Evolutionary conservation across 1,140 invertebrate species (phyloP).

Genomic region (Steinernema feltiae): DNA sequence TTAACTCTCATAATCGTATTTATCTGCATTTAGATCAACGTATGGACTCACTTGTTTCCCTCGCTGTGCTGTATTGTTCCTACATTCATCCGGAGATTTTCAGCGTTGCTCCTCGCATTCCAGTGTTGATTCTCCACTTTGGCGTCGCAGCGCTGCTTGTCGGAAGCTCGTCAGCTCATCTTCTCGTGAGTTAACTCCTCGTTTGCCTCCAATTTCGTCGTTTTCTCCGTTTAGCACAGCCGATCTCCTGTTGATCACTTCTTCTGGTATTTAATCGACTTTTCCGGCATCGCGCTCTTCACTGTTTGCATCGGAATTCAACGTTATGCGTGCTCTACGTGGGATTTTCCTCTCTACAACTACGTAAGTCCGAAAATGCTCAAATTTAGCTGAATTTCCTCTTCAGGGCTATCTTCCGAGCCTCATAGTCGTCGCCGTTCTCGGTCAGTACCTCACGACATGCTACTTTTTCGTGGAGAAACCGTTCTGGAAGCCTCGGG

Average conservation of each 20-base stretch:
- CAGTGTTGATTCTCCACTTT: conserved; percentile 36
- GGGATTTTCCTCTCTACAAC: background rate
- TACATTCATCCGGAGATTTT: conserved; percentile 40
- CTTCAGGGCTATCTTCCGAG: conserved; percentile 33
- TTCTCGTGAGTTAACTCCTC: conserved; percentile 36
- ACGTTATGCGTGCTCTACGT: conserved; percentile 28
- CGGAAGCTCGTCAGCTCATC: conserved; percentile 42
- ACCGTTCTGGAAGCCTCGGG: conserved; percentile 36
- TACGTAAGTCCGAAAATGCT: background rate
- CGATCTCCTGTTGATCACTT: conserved; percentile 41
- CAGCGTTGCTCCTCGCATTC: conserved; percentile 22
- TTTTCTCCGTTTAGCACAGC: conserved; percentile 36
- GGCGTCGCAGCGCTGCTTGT: conserved; percentile 36
- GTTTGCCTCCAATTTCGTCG: conserved; percentile 14
- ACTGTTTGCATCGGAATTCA: conserved; percentile 41
- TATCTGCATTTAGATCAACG: conserved; percentile 40
- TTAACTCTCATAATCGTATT: conserved; percentile 28
- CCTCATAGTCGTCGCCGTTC: conserved; percentile 34
- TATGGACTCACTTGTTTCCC: conserved; percentile 47
- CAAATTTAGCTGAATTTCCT: background rate
- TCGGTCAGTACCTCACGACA: conserved; percentile 37
- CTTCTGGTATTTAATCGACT: conserved; percentile 47
- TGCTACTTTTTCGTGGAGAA: conserved; percentile 35
- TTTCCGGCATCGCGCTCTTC: conserved; percentile 44
- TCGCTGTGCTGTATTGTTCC: conserved; percentile 30